A percentile compares a stretch with the other conserved stretches of the same genome.
Conservation (phyloP, 2,888 invertebrate species). For the Ellobium chinense region DNA sequence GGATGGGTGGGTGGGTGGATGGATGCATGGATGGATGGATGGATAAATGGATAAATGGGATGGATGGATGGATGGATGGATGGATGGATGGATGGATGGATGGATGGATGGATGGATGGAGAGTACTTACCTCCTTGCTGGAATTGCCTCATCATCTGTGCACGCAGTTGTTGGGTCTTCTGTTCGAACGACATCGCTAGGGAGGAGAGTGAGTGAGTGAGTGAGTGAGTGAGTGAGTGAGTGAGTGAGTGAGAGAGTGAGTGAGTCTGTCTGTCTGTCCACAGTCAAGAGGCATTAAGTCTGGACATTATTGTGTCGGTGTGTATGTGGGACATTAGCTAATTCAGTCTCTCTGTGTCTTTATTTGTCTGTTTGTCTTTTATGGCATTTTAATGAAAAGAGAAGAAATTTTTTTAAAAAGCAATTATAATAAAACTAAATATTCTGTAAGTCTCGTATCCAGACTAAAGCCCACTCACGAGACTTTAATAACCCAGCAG, state of each 20-base stretch:
- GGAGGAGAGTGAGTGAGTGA: neutral
- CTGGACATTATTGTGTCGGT: too few species aligned
- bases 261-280: too few species aligned
- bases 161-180: slow-evolving; percentile 12
- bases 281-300: too few species aligned
- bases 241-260: neutral
- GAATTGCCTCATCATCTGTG: slow-evolving; percentile 20
- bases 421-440: too few species aligned
- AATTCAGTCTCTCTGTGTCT: too few species aligned
- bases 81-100: neutral
- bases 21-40: neutral
- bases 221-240: neutral
- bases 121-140: neutral
- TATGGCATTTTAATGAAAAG: too few species aligned
- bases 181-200: slow-evolving; percentile 34
- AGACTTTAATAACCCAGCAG: too few species aligned
- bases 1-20: neutral
- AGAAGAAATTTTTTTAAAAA: too few species aligned
- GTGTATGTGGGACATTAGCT: too few species aligned
- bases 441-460: too few species aligned
- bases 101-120: neutral
- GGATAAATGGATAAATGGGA: neutral
- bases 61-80: neutral
- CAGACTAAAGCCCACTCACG: too few species aligned
- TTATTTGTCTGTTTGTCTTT: too few species aligned